Base-by-base conservation (phyloP, 2,888 invertebrate species). In the Aplocera efformata region DNA sequence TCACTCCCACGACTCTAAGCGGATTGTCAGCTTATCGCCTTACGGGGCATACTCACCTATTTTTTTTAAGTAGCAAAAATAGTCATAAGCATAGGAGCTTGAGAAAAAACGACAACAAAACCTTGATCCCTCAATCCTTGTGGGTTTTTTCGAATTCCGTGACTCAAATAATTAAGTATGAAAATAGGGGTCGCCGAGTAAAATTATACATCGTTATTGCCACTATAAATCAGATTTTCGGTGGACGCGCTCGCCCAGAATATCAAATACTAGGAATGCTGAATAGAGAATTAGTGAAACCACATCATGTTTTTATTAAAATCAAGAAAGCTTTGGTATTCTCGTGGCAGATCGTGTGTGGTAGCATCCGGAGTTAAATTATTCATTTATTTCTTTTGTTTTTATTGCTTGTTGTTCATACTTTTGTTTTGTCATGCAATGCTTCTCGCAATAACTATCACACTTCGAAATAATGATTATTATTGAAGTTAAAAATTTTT, bases 141-240 rank as follows among this genome's bases (percentile, higher is more conserved):
- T 70, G 70, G 72, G 74, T 77, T 75, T 80, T 17, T 79, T 79
- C 71, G 81, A 76, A 82, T 83, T 84, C 77, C 86, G 85, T 86
- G 85, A 86, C 85, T 82, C 79, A 81, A 83, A 88, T 88, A 86
- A 86, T 85, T 84, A 88, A 82, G 78, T 76, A 67, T 63, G 65
- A 67, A 72, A 70, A 75, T 75, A 73, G 72, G 75, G 81, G 77
- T 79, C 70, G 75, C 63, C 58, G 70, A 71, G 69, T 75, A 60
- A 82, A 84, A 83, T 84, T 85, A 80, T 82, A 80, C 81, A 81
- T 83, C 81, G 81, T 82, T 82, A 79, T 80, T 78, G 72, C 77
- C 72, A 71, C 77, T 74, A 83, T 85, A 84, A 85, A 83, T 82
- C 79, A 77, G 68, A 80, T 80, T 81, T 82, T 83, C 64, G 69